Base-by-base conservation (phyloP, 1,140 invertebrate genomes). In the Rhyacophila brunnea region DNA sequence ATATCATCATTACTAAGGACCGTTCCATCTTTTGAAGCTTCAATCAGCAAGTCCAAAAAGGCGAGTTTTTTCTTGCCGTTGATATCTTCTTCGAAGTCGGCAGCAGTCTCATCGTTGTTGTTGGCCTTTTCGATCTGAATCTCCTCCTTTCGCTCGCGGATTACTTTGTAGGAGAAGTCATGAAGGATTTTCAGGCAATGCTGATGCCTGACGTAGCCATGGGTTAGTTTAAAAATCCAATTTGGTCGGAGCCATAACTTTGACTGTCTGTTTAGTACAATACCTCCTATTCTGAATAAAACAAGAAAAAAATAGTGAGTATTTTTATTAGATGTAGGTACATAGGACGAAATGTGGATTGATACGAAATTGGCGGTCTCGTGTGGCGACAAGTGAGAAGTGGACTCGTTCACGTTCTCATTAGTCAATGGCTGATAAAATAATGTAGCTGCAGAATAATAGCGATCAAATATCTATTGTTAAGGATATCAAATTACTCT, bases 41-140 rank as follows among this genome's bases (percentile, higher is more conserved):
- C 75, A 2, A 91, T 70, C n/a, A 91, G 67, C 32, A 89, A 72
- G 73, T 91, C 89, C 49, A 91, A 68, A 65, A 91, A 85, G 1
- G 86, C 86, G 34, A 84, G 67, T 49, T 79, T 73, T 58, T 81
- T 83, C 60, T 77, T 78, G 28, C 66, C 65, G 40, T 32, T 40
- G 1, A 59, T 10, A 6, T 71, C 69, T 50, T 72, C 70, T 38
- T 62, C 55, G 15, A 68, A 43, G 14, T 62, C 55, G 11, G 14
- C 13, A n/a, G n/a, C n/a, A 38, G 55, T 36, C n/a, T 47, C 38
- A 13, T 59, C 57, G 6, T 62, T 60, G 19, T 69, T 72, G 43
- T 69, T 68, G 13, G 62, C 54, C 13, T 70, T 67, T 17, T 67
- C 65, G 18, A 55, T 20, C 2, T 44, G 28, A 51, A 76, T 57